Evolutionary conservation across 2,888 invertebrate species (phyloP), one percentile per base, ranked within the genome.

Genomic region (Pyrochroa serraticornis): DNA sequence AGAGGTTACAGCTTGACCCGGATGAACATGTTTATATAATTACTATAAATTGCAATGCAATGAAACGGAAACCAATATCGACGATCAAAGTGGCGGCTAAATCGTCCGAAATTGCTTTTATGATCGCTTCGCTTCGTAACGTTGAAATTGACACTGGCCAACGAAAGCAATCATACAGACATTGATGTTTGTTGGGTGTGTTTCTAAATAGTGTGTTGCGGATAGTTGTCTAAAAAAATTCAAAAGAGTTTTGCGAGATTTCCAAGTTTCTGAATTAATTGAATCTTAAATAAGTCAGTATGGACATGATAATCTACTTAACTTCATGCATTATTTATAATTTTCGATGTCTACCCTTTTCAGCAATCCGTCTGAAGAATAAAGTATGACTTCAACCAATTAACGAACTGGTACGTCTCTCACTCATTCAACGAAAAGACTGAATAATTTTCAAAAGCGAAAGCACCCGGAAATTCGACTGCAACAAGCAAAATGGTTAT

Each of bases 51-150:
- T 55, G 55, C 14, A 32, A 39, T 37, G 32, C 46, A 48, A 48
- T 48, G 47, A 45, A 55, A 45, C 32, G 44, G 45, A 56, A 56
- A 50, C 50, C 50, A 38, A 56, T 56, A 56, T 50, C 33, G 31
- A 38, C 49, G 50, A 56, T 56, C 45, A 44, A 50, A 56, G 56
- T 56, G 44, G 49, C 9, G 43, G 49, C 30, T 49, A 49, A 49
- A 49, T 55, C 49, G 55, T 13, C 30, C 36, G 55, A 44, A 55
- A 55, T 49, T 43, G 55, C 55, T 55, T 55, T 55, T 55, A 55
- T 55, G 54, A 46, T 42, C 42, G 52, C 41, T 46, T 44, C 44
- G 39, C 30, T 35, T 38, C 10, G 46, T 36, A 49, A 48, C 36
- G 54, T 22, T 22, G 37, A 33, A 53, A 47, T 53, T 47, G 53